Percentiles rank a stretch among this genome's conserved stretches.
These are phyloP conservation scores for Lophotis ruficrista DNA, from an alignment of 2,113 vertebrate species.

Conservation along the genomic window DNA sequence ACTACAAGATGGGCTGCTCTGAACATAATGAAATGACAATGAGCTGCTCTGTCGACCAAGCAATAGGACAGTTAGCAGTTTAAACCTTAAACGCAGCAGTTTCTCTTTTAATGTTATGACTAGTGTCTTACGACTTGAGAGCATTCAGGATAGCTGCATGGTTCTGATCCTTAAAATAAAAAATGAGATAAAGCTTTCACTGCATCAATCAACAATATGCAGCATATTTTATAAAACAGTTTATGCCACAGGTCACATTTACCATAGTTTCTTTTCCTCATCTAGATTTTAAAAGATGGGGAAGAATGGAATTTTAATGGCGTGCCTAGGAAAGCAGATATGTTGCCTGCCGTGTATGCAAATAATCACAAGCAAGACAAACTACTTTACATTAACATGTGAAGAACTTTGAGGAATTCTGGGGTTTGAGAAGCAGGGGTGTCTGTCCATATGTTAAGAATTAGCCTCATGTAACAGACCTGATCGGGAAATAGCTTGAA, in stretches of 20 bases:
- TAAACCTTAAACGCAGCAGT: background rate
- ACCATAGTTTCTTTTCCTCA: background rate
- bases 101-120: background rate
- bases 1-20: background rate
- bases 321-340: background rate
- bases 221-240: background rate
- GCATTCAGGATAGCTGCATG: background rate
- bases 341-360: background rate
- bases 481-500: background rate
- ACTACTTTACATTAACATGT: background rate
- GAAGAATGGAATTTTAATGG: background rate
- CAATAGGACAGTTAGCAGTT: background rate
- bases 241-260: background rate
- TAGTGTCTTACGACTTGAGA: background rate
- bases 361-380: background rate
- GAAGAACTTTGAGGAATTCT: background rate
- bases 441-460: background rate
- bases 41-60: background rate
- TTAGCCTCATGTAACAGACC: background rate
- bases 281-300: background rate
- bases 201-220: background rate
- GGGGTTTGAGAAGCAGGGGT: background rate
- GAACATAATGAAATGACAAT: background rate
- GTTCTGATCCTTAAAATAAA: background rate
- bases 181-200: background rate